Conservation (phyloP, 2,888 invertebrate species). For the Incurvaria masculella region DNA sequence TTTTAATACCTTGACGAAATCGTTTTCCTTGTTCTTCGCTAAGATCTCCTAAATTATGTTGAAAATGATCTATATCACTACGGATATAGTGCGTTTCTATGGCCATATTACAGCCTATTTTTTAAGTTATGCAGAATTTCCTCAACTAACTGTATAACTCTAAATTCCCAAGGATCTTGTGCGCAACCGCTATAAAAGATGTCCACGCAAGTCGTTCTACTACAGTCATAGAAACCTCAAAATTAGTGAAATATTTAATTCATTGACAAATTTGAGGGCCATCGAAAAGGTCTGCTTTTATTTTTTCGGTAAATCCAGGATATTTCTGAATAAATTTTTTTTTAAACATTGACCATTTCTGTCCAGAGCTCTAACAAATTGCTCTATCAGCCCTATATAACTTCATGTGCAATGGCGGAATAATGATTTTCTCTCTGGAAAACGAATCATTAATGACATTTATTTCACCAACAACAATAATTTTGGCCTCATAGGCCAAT, state of each 20-base stretch:
- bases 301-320: constrained; percentile 14
- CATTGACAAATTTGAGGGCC: constrained; percentile 6
- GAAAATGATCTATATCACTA: no score
- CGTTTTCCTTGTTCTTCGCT: no score
- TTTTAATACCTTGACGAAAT: no score
- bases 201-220: constrained; percentile 6
- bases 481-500: no score
- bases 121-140: constrained; percentile 1
- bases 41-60: no score
- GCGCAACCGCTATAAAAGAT: constrained; percentile 5
- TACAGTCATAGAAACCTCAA: constrained; percentile 5
- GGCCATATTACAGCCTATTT: constrained; percentile 4
- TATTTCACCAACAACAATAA: no score
- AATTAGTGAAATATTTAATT: constrained; percentile 5
- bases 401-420: no score
- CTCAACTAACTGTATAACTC: background rate
- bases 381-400: background rate
- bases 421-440: no score
- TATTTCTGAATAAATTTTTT: constrained; percentile 9
- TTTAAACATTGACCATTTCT: constrained; percentile 3
- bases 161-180: constrained; percentile 6
- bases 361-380: constrained; percentile 1
- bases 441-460: no score
- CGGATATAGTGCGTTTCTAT: no score
- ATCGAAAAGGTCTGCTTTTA: constrained; percentile 13